phyloP scores from a whole-genome alignment of 2,888 invertebrate genomes.

The Melolontha melolontha region DNA sequence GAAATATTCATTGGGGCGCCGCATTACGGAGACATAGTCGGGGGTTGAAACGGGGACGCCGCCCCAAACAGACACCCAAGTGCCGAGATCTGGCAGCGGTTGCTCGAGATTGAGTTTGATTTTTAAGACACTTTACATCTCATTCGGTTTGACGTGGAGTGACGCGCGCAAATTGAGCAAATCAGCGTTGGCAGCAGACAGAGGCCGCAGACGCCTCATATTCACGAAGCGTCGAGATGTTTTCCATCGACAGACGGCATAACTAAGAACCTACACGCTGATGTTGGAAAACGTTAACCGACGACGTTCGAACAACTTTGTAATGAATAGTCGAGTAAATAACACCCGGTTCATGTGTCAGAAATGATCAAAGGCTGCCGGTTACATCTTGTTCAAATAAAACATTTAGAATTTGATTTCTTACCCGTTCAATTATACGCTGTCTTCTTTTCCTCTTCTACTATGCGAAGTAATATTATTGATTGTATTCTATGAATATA shows the following conservation, averaged over 20 bases:
- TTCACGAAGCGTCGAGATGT: slow-evolving; percentile 32
- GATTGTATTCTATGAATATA: no score
- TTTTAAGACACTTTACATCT: slow-evolving; percentile 65
- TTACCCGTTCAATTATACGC: slow-evolving; percentile 7
- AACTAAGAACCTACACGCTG: slow-evolving; percentile 34
- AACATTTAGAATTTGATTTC: slow-evolving; percentile 26
- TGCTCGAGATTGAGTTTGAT: slow-evolving; percentile 62
- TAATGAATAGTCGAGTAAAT: slow-evolving; percentile 43
- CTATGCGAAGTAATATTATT: no score
- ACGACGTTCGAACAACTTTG: slow-evolving; percentile 30
- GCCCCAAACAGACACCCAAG: slow-evolving; percentile 46
- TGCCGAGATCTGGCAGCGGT: slow-evolving; percentile 55
- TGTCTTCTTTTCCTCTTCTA: slow-evolving; percentile 1
- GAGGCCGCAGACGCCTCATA: slow-evolving; percentile 39
- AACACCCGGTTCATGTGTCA: slow-evolving; percentile 41
- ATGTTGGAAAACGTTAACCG: slow-evolving; percentile 23
- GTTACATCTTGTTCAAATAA: slow-evolving; percentile 36
- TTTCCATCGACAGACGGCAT: slow-evolving; percentile 43
- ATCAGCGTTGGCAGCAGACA: slow-evolving; percentile 59
- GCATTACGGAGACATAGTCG: slow-evolving; percentile 34
- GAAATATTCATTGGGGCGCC: slow-evolving; percentile 44
- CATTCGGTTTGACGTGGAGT: slow-evolving; percentile 63
- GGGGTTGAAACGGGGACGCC: slow-evolving; percentile 1
- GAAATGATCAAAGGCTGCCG: slow-evolving; percentile 38
- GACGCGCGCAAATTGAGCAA: slow-evolving; percentile 65